Evolutionary conservation across 2,888 invertebrate species (phyloP).

Genomic region (Drosophila sordidula): DNA sequence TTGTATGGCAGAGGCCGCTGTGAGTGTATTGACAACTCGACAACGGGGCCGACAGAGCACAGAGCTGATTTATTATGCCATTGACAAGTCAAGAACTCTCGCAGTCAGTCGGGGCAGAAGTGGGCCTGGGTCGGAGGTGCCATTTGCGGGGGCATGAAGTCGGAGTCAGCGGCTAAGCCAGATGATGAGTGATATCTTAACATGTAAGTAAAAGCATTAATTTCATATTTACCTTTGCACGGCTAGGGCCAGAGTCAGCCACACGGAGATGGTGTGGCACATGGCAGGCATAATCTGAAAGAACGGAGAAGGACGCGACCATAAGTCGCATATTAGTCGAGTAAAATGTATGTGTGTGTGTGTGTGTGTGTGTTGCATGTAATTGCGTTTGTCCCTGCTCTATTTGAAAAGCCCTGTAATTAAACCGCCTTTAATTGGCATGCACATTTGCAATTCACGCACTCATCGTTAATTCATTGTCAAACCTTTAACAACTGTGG

Average conservation of each 20-base stretch:
- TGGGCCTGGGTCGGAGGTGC: neutral
- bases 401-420: neutral
- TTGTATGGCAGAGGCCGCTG: constrained; percentile 26
- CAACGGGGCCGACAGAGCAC: constrained; percentile 23
- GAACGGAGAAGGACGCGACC: constrained; percentile 10
- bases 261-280: constrained; percentile 97
- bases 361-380: neutral
- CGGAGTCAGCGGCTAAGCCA: constrained; percentile 2
- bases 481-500: too few species aligned
- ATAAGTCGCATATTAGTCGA: constrained; percentile 6
- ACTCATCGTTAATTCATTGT: neutral
- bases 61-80: constrained; percentile 64
- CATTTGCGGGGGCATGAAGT: neutral
- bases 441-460: too few species aligned
- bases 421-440: neutral
- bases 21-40: constrained; percentile 39
- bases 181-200: constrained; percentile 6
- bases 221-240: constrained; percentile 89
- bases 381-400: neutral
- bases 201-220: constrained; percentile 20
- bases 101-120: constrained; percentile 17
- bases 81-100: constrained; percentile 64
- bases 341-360: neutral
- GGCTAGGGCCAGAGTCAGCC: constrained; percentile 95
- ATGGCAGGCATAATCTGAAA: constrained; percentile 89